A percentile compares a stretch with the other conserved stretches of the same genome.
Conservation (phyloP, 2,797 vertebrate species). For the Paramormyrops hopkinsi region DNA sequence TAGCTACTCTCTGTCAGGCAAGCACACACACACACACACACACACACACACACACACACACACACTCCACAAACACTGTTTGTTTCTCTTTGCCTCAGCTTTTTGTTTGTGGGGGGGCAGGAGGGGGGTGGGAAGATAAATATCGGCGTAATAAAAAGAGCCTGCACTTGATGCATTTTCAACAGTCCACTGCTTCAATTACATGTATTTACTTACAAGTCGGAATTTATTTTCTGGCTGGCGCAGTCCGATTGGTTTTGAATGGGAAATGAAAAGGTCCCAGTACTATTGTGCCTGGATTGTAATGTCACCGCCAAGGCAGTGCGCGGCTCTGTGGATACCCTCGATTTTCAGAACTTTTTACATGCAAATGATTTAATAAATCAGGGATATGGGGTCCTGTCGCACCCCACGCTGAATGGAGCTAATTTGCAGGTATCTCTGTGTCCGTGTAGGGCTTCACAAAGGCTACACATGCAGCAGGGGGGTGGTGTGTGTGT, state of each 20-base stretch:
- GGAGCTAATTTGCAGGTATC: constrained; percentile 45
- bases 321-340: constrained; percentile 26
- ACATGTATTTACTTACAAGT: constrained; percentile 66
- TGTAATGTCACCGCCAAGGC: constrained; percentile 38
- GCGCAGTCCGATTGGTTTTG: constrained; percentile 55
- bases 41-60: constrained; percentile 36
- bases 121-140: constrained; percentile 54
- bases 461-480: constrained; percentile 38
- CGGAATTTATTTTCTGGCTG: constrained; percentile 57
- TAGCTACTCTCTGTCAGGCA: background rate
- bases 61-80: background rate
- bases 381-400: constrained; percentile 44
- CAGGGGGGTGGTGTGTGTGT: background rate
- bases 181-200: constrained; percentile 64
- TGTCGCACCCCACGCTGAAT: constrained; percentile 30
- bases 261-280: constrained; percentile 57
- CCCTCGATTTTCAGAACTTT: constrained; percentile 43
- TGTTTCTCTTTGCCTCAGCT: constrained; percentile 41
- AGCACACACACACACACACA: constrained; percentile 33
- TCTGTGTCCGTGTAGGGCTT: constrained; percentile 33
- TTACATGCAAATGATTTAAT: constrained; percentile 53
- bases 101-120: constrained; percentile 48
- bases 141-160: constrained; percentile 57
- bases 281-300: constrained; percentile 45
- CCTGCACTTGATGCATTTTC: constrained; percentile 59